A percentile compares a stretch with the other conserved stretches of the same genome.
These are phyloP conservation scores for Scomberomorus guttatus DNA, from an alignment of 2,797 vertebrate genomes.

Conservation along the genomic window DNA sequence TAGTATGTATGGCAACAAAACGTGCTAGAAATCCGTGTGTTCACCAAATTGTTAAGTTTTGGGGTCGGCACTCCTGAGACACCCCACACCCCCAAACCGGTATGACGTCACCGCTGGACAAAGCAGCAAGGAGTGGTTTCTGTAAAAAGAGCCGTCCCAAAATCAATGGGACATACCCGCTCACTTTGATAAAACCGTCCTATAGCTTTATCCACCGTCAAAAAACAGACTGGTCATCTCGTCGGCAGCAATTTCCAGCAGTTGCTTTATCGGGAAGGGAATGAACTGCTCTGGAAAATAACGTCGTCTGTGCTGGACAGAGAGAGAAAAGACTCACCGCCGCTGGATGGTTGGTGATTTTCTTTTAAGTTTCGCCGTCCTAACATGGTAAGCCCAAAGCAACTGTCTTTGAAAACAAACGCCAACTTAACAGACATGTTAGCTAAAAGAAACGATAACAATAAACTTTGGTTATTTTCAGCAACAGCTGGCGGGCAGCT, in stretches of 20 bases:
- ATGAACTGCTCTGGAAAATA: constrained; percentile 41
- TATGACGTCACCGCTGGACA: constrained; percentile 82
- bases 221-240: constrained; percentile 9
- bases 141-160: constrained; percentile 48
- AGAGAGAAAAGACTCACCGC: constrained; percentile 40
- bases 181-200: constrained; percentile 16
- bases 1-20: neutral
- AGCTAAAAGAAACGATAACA: neutral
- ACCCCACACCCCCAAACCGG: constrained; percentile 17
- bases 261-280: constrained; percentile 17
- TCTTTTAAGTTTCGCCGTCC: constrained; percentile 62
- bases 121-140: constrained; percentile 84
- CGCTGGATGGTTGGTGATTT: constrained; percentile 66
- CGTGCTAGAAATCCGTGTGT: neutral
- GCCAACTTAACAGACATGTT: neutral
- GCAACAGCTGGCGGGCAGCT: constrained; percentile 64
- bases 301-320: constrained; percentile 19
- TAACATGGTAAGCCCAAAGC: constrained; percentile 76
- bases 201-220: neutral
- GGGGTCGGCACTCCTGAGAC: constrained; percentile 42
- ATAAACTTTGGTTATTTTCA: constrained; percentile 26
- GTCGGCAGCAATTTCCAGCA: neutral
- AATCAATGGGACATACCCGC: constrained; percentile 70
- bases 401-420: neutral
- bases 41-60: constrained; percentile 66